Conservation (phyloP, 2,888 invertebrate species). For the Lepidonotus clava region DNA sequence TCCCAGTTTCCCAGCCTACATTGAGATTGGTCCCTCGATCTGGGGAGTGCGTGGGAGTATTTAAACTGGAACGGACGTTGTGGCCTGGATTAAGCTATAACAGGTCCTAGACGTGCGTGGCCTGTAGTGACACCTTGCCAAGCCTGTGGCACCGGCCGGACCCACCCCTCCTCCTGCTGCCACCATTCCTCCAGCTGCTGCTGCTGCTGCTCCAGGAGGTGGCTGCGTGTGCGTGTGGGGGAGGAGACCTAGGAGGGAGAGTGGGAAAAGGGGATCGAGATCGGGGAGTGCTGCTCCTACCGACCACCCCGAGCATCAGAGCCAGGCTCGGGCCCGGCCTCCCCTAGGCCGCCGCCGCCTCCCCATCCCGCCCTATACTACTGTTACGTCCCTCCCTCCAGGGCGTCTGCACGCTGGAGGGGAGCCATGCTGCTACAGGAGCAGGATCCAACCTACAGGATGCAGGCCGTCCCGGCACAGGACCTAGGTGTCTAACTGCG, state of each 20-base stretch:
- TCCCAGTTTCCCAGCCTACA: too few relatives aligned
- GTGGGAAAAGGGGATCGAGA: neutral
- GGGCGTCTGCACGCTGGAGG: neutral
- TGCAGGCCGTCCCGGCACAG: too few relatives aligned
- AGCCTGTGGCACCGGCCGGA: too few relatives aligned
- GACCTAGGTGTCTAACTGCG: too few relatives aligned
- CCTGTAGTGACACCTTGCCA: too few relatives aligned
- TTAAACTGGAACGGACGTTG: too few relatives aligned
- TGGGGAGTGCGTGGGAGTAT: too few relatives aligned
- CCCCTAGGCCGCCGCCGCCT: neutral
- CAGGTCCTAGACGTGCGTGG: too few relatives aligned
- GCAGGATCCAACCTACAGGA: too few relatives aligned
- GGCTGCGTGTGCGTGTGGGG: neutral
- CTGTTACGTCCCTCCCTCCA: neutral
- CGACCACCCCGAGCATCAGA: neutral
- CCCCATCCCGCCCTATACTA: neutral
- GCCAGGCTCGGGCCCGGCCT: neutral
- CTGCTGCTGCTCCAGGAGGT: neutral
- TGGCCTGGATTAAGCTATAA: too few relatives aligned
- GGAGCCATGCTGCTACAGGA: too few relatives aligned
- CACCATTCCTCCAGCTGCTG: neutral
- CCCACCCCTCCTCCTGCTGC: neutral
- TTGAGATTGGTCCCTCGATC: too few relatives aligned
- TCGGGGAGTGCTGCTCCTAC: constrained; percentile 1
- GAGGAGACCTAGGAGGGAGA: neutral